Percentiles rank a stretch among this genome's conserved stretches.
These are phyloP conservation scores for Hafferia zeledoni DNA, from an alignment of 2,797 vertebrate genomes.

Conservation along the genomic window DNA sequence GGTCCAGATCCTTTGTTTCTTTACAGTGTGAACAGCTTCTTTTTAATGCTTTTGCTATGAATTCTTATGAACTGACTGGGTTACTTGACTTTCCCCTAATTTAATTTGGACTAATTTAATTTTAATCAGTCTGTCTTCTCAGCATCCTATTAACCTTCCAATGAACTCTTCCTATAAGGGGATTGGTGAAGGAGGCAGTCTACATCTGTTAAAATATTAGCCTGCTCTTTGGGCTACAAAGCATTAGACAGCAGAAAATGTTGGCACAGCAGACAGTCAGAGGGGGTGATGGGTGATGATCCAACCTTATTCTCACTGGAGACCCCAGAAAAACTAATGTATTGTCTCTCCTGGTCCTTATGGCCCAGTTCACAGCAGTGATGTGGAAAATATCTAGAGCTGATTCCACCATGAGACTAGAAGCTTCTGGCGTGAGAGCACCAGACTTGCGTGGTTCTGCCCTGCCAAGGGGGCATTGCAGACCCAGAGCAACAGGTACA, in stretches of 20 bases:
- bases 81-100: slow-evolving; percentile 29
- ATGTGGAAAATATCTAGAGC: neutral
- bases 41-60: neutral
- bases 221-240: neutral
- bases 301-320: neutral
- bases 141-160: slow-evolving; percentile 52
- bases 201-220: slow-evolving; percentile 5
- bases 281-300: neutral
- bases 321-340: neutral
- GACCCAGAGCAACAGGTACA: neutral
- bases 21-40: neutral
- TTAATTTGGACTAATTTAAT: slow-evolving; percentile 60
- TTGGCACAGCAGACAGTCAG: neutral
- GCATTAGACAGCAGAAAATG: neutral
- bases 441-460: neutral
- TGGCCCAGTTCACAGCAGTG: neutral
- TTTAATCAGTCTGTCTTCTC: slow-evolving; percentile 54
- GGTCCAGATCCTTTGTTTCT: neutral
- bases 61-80: neutral
- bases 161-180: slow-evolving; percentile 16
- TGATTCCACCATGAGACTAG: neutral
- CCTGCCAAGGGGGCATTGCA: neutral
- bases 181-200: neutral
- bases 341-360: neutral
- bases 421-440: neutral